Evolutionary conservation across 2,797 vertebrate genomes (phyloP).

Genomic region (Dromococcyx pavoninus): DNA sequence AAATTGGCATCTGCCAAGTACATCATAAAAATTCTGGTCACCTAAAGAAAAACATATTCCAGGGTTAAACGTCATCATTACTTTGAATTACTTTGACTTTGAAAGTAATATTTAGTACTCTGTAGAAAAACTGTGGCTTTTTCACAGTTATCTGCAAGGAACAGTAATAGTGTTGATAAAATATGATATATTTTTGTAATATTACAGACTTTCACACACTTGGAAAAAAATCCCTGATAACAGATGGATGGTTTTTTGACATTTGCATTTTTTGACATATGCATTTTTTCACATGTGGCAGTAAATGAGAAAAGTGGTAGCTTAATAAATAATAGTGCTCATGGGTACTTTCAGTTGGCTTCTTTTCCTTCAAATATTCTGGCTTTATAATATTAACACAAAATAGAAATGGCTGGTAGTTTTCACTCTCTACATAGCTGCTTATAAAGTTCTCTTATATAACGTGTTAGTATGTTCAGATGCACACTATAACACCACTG

Average conservation of each 20-base stretch:
- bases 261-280: constrained; percentile 57
- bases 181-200: neutral
- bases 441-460: neutral
- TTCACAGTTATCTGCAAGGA: neutral
- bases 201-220: neutral
- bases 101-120: constrained; percentile 5
- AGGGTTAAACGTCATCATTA: neutral
- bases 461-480: neutral
- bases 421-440: neutral
- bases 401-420: neutral
- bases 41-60: neutral
- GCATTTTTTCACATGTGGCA: neutral
- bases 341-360: neutral
- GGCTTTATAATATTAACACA: neutral
- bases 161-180: neutral
- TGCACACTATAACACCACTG: neutral
- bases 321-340: constrained; percentile 25
- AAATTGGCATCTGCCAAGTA: constrained; percentile 25
- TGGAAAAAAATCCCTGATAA: neutral
- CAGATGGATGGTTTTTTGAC: constrained; percentile 39
- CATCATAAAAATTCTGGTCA: constrained; percentile 30
- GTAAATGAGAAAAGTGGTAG: constrained; percentile 2
- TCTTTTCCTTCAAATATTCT: neutral
- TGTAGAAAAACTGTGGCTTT: neutral
- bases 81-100: neutral